Percentiles rank a stretch among this genome's conserved stretches.
Evolutionary conservation across 2,888 invertebrate genomes (phyloP).

Genomic region (Drosophila incognita): DNA sequence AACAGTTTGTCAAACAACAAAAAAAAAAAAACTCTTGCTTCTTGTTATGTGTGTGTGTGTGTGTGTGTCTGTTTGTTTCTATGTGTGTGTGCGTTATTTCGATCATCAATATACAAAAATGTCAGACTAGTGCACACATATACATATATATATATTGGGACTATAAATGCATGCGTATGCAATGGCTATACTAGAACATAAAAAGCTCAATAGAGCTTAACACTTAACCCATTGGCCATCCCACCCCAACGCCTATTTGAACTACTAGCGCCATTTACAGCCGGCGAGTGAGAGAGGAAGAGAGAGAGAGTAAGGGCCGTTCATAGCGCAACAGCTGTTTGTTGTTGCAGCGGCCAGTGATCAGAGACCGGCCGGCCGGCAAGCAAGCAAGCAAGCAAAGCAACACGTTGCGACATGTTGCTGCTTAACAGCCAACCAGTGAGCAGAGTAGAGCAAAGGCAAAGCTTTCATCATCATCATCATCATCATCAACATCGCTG

Average conservation of each 20-base stretch:
- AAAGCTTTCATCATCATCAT: conserved; percentile 24
- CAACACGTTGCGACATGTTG: conserved; percentile 38
- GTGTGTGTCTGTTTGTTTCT: background rate
- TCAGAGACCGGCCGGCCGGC: conserved; percentile 23
- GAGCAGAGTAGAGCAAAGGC: conserved; percentile 30
- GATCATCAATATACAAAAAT: background rate
- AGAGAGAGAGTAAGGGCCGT: background rate
- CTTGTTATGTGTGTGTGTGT: too few species aligned
- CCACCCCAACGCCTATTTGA: background rate
- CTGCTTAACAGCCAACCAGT: conserved; percentile 9
- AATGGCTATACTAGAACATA: background rate
- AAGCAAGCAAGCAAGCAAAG: conserved; percentile 26
- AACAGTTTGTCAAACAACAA: background rate
- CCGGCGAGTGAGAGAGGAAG: background rate
- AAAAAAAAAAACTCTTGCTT: background rate
- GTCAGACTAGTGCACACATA: background rate
- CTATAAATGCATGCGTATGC: background rate
- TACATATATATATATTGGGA: background rate
- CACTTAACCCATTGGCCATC: background rate
- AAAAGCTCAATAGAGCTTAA: background rate
- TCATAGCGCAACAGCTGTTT: conserved; percentile 41
- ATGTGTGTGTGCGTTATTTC: background rate
- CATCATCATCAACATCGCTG: conserved; percentile 11
- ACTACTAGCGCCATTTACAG: background rate
- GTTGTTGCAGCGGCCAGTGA: conserved; percentile 11